phyloP scores from a whole-genome alignment of 2,797 vertebrate genomes.

The Setipinna tenuifilis region DNA sequence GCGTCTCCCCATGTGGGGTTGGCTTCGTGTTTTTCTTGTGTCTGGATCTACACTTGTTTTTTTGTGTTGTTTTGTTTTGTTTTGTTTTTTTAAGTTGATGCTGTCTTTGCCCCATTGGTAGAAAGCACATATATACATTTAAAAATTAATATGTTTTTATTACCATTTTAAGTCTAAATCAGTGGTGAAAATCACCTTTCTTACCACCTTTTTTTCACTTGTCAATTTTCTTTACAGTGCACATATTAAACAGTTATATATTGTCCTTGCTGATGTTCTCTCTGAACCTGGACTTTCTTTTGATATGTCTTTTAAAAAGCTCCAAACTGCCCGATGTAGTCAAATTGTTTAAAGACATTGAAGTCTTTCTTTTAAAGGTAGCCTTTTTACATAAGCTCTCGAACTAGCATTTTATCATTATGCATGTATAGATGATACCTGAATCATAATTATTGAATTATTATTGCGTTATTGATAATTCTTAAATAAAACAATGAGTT shows the following conservation, averaged over 20 bases:
- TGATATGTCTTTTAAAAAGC: neutral
- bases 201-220: neutral
- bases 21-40: neutral
- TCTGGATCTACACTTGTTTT: neutral
- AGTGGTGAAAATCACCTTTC: neutral
- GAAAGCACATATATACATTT: neutral
- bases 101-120: neutral
- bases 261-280: neutral
- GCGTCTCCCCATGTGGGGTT: conserved; percentile 44
- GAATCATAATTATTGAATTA: no score
- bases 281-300: neutral
- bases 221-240: neutral
- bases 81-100: neutral
- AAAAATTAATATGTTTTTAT: neutral
- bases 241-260: neutral
- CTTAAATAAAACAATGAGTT: no score
- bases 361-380: neutral
- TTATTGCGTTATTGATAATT: no score
- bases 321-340: neutral
- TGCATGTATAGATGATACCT: no score
- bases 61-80: no score
- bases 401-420: neutral
- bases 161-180: neutral
- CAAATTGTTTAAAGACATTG: neutral
- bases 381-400: neutral